A percentile compares a stretch with the other conserved stretches of the same genome.
Conservation (phyloP, 2,113 vertebrate genomes). For the Oncorhynchus kisutch region DNA sequence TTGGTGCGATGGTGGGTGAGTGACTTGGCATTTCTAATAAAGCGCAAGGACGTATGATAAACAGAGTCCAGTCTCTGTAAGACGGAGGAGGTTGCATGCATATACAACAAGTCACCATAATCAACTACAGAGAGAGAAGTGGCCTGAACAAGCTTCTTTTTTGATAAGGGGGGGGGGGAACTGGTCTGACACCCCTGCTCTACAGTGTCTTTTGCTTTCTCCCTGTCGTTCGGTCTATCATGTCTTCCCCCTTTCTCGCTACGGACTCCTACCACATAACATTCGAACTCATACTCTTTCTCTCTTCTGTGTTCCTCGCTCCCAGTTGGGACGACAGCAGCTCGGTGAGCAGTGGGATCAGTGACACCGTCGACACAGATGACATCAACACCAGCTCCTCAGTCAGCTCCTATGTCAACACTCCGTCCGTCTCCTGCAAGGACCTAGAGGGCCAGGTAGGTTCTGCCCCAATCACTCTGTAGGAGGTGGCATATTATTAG, state of each 20-base stretch:
- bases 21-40: too few relatives aligned
- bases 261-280: slow-evolving; percentile 78
- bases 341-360: slow-evolving; percentile 88
- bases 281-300: neutral
- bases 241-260: neutral
- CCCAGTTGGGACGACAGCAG: slow-evolving; percentile 91
- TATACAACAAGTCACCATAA: too few relatives aligned
- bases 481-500: too few relatives aligned
- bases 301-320: slow-evolving; percentile 56
- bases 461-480: slow-evolving; percentile 49
- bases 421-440: slow-evolving; percentile 78
- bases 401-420: slow-evolving; percentile 82
- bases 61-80: too few relatives aligned
- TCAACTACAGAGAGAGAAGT: too few relatives aligned
- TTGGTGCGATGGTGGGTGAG: too few relatives aligned
- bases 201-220: slow-evolving; percentile 1
- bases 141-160: too few relatives aligned
- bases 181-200: too few relatives aligned
- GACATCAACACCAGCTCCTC: slow-evolving; percentile 84
- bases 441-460: slow-evolving; percentile 38
- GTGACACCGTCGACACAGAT: slow-evolving; percentile 83
- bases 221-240: neutral
- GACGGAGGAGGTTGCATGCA: too few relatives aligned
- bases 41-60: too few relatives aligned
- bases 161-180: too few relatives aligned